Evolutionary conservation across 2,888 invertebrate species (phyloP).

Genomic region (Ypsolopha scabrella): DNA sequence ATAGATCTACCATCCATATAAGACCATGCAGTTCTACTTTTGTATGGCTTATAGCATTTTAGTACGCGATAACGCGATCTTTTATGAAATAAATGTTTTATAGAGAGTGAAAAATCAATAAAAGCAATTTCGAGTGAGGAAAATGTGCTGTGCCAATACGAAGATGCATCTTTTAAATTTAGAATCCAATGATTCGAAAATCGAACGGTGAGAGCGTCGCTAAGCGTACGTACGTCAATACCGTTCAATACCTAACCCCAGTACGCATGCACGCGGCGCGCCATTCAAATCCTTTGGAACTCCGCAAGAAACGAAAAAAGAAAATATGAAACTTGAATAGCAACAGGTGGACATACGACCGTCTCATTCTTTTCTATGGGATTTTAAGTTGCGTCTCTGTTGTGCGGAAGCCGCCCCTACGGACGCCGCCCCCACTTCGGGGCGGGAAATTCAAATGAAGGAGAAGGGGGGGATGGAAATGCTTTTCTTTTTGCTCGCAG

Average conservation of each 20-base stretch:
- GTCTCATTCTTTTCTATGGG: conserved; percentile 67
- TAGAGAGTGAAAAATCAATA: background rate
- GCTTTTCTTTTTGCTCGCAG: conserved; percentile 66
- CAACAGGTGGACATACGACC: conserved; percentile 65
- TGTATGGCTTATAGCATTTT: no score
- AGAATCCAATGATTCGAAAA: conserved; percentile 21
- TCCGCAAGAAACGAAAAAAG: conserved; percentile 59
- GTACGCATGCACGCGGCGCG: conserved; percentile 52
- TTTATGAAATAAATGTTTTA: no score
- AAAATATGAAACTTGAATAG: conserved; percentile 58
- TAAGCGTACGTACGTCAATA: conserved; percentile 37
- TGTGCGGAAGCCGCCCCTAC: conserved; percentile 64
- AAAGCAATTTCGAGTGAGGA: background rate
- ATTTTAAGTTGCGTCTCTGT: conserved; percentile 59
- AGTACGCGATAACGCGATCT: no score
- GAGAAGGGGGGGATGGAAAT: conserved; percentile 59
- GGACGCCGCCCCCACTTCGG: conserved; percentile 58
- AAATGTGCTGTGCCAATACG: background rate
- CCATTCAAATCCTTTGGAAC: conserved; percentile 57
- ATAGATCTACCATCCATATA: background rate
- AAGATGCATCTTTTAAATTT: background rate
- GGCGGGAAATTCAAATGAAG: conserved; percentile 67
- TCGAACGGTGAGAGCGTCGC: conserved; percentile 25
- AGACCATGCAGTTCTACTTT: background rate
- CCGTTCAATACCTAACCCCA: conserved; percentile 47